Evolutionary conservation across 1,140 invertebrate genomes (phyloP), one percentile per base, ranked within the genome.

Genomic region (Apis mellifera): DNA sequence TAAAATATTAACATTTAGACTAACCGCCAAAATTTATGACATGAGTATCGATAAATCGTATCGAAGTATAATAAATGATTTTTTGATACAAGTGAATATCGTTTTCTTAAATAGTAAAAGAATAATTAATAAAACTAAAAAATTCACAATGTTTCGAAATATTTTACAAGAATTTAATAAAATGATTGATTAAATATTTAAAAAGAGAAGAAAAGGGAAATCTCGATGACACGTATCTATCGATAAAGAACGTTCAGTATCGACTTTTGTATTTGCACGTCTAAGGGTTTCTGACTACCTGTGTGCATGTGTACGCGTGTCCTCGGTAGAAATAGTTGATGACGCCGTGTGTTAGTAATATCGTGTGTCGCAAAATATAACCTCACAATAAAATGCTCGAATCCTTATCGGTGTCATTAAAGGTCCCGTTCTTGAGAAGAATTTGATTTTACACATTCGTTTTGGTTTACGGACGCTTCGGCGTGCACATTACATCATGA

Each of bases 401-500:
- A 55, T 60, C 68, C 11, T 82, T 62, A 71, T 77, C 68, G n/a
- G 23, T 64, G 21, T 78, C 70, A 21, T 54, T 72, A 23, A 68
- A 73, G 60, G 19, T 62, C 48, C 5, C 23, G 57, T 59, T 82
- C 23, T 82, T 82, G 26, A 65, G 42, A 78, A 52, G 68, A 78
- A 89, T 78, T 76, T 89, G 84, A 87, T 87, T 76, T 12, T 50
- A 32, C 62, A 48, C 70, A 23, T n/a, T 54, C 42, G 76, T 32
- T 26, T 64, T 57, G 19, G 23, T 59, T 42, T 9, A 23, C n/a
- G 21, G 11, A 65, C 72, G 57, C 42, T 59, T 1, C 65, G 32
- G 75, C 12, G 68, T 72, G 48, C 26, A 57, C 60, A 17, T 60
- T 42, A 57, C 82, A 92, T 72, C 71, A 93, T 93, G 92, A 92